Evolutionary conservation across 2,888 invertebrate genomes (phyloP).

Genomic region (Punctoribates punctum): DNA sequence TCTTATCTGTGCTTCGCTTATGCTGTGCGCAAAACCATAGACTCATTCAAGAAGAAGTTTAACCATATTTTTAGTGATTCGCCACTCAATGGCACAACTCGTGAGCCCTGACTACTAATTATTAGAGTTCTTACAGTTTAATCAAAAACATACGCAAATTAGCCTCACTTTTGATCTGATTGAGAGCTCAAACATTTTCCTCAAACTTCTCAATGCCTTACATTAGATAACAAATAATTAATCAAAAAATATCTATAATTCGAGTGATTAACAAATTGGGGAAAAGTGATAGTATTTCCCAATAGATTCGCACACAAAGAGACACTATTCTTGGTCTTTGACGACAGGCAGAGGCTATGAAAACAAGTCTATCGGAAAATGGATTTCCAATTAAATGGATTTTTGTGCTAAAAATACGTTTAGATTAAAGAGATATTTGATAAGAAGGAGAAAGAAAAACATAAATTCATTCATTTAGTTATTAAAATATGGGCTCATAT

Average conservation of each 20-base stretch:
- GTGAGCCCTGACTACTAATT: not conserved
- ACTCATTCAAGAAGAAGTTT: not conserved
- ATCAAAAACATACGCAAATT: not conserved
- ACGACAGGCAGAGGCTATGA: too few species aligned
- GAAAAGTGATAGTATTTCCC: not conserved
- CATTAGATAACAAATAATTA: not conserved
- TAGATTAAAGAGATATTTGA: too few species aligned
- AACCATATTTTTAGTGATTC: constrained; percentile 2
- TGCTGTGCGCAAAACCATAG: not conserved
- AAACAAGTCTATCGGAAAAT: too few species aligned
- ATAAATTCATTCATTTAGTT: too few species aligned
- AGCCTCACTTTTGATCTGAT: not conserved
- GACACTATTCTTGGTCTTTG: too few species aligned
- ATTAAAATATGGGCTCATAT: not conserved
- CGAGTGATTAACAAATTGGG: not conserved
- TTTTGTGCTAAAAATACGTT: too few species aligned
- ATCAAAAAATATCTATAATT: not conserved
- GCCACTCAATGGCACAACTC: not conserved
- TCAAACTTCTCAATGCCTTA: too few species aligned
- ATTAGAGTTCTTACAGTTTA: not conserved
- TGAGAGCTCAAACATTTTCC: not conserved
- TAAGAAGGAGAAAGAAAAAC: too few species aligned
- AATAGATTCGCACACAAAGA: too few species aligned
- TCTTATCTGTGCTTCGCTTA: constrained; percentile 18
- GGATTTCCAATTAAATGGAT: too few species aligned